phyloP scores from a whole-genome alignment of 2,888 invertebrate species.

The Phyllotreta cruciferae region DNA sequence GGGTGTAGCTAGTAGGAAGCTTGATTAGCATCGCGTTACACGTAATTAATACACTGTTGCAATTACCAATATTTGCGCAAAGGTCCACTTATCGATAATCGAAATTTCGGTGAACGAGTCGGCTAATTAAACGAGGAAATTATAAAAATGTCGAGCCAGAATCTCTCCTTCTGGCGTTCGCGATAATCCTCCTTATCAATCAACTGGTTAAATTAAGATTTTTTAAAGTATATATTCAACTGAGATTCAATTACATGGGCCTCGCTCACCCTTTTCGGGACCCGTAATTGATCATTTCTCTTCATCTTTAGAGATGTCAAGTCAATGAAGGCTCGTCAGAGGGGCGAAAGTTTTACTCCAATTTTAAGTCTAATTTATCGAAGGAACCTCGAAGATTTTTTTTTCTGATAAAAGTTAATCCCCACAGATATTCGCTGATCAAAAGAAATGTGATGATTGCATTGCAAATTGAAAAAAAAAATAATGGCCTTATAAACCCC shows the following conservation, averaged over 20 bases:
- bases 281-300: slow-evolving; percentile 27
- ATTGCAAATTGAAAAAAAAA: too few relatives aligned
- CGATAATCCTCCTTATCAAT: slow-evolving; percentile 14
- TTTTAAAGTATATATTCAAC: slow-evolving; percentile 23
- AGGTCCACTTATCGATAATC: too few relatives aligned
- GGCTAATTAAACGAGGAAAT: too few relatives aligned
- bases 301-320: slow-evolving; percentile 21
- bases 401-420: too few relatives aligned
- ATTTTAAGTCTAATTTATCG: slow-evolving; percentile 2
- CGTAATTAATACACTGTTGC: slow-evolving; percentile 23
- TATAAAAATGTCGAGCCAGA: too few relatives aligned
- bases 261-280: slow-evolving; percentile 17
- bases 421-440: too few relatives aligned
- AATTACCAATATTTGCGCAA: slow-evolving; percentile 9
- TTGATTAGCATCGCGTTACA: slow-evolving; percentile 24
- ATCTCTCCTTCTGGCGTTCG: background rate
- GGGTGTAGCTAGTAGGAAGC: slow-evolving; percentile 14
- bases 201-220: slow-evolving; percentile 24
- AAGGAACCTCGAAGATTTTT: too few relatives aligned
- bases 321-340: slow-evolving; percentile 16
- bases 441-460: too few relatives aligned
- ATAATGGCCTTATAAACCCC: too few relatives aligned
- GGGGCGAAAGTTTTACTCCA: slow-evolving; percentile 12
- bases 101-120: too few relatives aligned
- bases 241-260: slow-evolving; percentile 24